These are phyloP conservation scores for Ginglymostoma cirratum DNA, from an alignment of 2,113 vertebrate genomes.

Conservation along the genomic window DNA sequence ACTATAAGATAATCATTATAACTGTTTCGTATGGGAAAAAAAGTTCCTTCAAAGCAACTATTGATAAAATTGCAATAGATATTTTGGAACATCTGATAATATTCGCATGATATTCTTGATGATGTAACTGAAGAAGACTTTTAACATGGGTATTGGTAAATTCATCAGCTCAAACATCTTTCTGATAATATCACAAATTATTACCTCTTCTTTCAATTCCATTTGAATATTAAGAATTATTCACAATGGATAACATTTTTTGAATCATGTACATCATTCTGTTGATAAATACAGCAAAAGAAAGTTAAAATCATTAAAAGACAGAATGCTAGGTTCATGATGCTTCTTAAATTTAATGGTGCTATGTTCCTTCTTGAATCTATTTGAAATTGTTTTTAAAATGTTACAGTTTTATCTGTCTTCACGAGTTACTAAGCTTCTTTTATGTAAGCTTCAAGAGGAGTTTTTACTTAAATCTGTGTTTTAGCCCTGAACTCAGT, in stretches of 20 bases:
- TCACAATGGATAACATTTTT: neutral
- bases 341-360: neutral
- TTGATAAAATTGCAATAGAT: neutral
- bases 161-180: neutral
- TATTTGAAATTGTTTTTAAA: neutral
- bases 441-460: neutral
- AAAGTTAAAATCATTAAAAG: neutral
- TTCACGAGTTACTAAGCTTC: neutral
- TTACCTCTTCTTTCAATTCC: neutral
- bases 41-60: neutral
- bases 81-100: constrained; percentile 6
- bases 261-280: neutral
- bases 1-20: neutral
- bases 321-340: neutral
- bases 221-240: neutral
- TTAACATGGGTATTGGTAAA: neutral
- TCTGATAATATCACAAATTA: neutral
- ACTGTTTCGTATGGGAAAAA: neutral
- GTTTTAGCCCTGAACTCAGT: neutral
- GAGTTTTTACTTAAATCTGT: neutral
- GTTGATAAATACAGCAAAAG: neutral
- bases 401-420: neutral
- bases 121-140: neutral
- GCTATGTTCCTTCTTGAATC: neutral
- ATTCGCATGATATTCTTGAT: neutral